Evolutionary conservation across 2,888 invertebrate species (phyloP), one percentile per base, ranked within the genome.

Genomic region (Perizoma flavofasciatum): DNA sequence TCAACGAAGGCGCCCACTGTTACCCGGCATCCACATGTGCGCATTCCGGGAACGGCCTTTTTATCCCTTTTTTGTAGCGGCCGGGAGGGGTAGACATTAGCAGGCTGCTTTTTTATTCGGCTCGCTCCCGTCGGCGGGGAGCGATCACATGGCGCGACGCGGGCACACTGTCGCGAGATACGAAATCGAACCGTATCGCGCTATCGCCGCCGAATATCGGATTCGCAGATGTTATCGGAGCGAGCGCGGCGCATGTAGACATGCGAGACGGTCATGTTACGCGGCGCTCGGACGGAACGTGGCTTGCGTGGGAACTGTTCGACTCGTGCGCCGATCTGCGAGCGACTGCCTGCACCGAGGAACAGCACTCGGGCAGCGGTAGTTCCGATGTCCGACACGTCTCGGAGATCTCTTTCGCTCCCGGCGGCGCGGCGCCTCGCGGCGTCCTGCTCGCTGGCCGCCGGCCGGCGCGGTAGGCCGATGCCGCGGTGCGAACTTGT

Each of bases 11-110:
- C 85, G 76, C 77, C 84, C 83, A 77, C 84, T 75, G 75, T 85
- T 83, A 86, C 79, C 85, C 86, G 77, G 79, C 83, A 77, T 83
- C 86, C 85, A 85, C 88, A 88, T 87, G 88, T 90, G 90, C 79
- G 85, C 90, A 87, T 91, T 90, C 90, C 91, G 86, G 81, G 87
- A 89, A 88, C 88, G 84, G 80, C 79, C 83, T 81, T 85, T 87
- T 88, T 89, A 86, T 88, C 83, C 86, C 85, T 88, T 88, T 88
- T 87, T 85, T 85, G 83, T 86, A 75, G 74, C 80, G 73, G 69
- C 78, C 83, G 82, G 77, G 81, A 85, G 81, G 83, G 85, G 83
- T 84, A 86, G 85, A 86, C 88, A 88, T 87, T 82, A 85, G 86
- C 85, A 79, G 80, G 79, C 81, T 79, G 79, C 81, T 85, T 86